Evolutionary conservation across 2,797 vertebrate species (phyloP).

Genomic region (Acipenser ruthenus): DNA sequence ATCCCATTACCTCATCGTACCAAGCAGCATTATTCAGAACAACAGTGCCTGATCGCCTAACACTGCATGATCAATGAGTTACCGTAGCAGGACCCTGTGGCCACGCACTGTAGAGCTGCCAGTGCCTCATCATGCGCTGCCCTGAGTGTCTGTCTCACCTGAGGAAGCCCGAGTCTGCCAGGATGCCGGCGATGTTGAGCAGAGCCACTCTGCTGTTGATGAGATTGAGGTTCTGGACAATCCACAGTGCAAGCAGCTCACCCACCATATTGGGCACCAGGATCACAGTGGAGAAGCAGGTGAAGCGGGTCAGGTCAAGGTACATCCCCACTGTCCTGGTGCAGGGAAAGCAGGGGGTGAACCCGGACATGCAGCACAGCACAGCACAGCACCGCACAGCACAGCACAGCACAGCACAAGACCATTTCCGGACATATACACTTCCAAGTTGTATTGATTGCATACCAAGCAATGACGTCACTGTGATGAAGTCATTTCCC

Average conservation of each 20-base stretch:
- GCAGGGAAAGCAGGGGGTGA: slow-evolving; percentile 15
- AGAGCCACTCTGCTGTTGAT: slow-evolving; percentile 79
- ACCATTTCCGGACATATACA: too few species aligned
- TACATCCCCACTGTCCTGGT: slow-evolving; percentile 77
- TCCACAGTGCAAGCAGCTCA: slow-evolving; percentile 74
- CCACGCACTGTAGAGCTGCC: slow-evolving; percentile 50
- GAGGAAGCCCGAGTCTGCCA: slow-evolving; percentile 70
- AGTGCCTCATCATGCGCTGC: too few species aligned
- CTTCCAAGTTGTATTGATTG: too few species aligned
- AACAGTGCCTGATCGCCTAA: too few species aligned
- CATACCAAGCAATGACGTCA: too few species aligned
- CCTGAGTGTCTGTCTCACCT: slow-evolving; percentile 54
- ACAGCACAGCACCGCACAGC: too few species aligned
- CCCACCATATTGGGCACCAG: slow-evolving; percentile 77
- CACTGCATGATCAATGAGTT: too few species aligned
- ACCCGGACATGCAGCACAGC: too few species aligned
- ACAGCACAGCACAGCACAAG: too few species aligned
- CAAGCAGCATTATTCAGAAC: too few species aligned
- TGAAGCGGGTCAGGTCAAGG: slow-evolving; percentile 72
- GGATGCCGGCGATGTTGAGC: slow-evolving; percentile 77
- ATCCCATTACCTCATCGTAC: too few species aligned
- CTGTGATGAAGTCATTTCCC: too few species aligned
- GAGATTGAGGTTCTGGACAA: slow-evolving; percentile 81
- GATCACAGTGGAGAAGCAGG: slow-evolving; percentile 77
- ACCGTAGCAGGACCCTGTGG: slow-evolving; percentile 20